Percentiles rank a stretch among this genome's conserved stretches.
Evolutionary conservation across 2,888 invertebrate species (phyloP).

Genomic region (Leptinotarsa juncta): DNA sequence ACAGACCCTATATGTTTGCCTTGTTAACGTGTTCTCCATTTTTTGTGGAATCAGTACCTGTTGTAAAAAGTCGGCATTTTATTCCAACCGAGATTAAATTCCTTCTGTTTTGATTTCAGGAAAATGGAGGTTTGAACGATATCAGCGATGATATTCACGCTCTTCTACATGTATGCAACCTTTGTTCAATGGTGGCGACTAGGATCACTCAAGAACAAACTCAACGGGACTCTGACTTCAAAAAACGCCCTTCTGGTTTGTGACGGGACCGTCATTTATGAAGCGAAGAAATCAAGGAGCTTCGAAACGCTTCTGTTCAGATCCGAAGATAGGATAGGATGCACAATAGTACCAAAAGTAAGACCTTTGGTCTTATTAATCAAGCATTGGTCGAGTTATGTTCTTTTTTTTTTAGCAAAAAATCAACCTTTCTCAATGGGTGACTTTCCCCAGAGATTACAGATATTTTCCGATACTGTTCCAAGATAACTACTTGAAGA

Average conservation of each 20-base stretch:
- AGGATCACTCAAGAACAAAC: slow-evolving; percentile 75
- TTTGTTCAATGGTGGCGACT: slow-evolving; percentile 85
- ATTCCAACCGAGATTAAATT: too few species aligned
- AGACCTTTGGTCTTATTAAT: slow-evolving; percentile 29
- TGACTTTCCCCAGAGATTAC: slow-evolving; percentile 66
- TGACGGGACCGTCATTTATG: slow-evolving; percentile 55
- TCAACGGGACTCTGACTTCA: slow-evolving; percentile 67
- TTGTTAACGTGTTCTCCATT: too few species aligned
- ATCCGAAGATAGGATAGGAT: slow-evolving; percentile 67
- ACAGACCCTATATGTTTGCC: too few species aligned
- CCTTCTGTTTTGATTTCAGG: not conserved
- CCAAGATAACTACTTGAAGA: slow-evolving; percentile 40
- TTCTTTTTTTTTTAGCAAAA: slow-evolving; percentile 61
- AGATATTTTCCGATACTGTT: slow-evolving; percentile 63
- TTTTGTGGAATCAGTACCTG: too few species aligned
- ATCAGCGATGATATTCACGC: slow-evolving; percentile 76
- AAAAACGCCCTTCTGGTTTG: slow-evolving; percentile 63
- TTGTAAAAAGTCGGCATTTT: too few species aligned
- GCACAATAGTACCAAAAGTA: slow-evolving; percentile 72
- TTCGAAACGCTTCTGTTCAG: slow-evolving; percentile 73
- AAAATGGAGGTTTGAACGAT: slow-evolving; percentile 7
- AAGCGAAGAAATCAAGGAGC: slow-evolving; percentile 56
- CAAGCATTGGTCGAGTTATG: not conserved
- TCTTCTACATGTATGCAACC: slow-evolving; percentile 87
- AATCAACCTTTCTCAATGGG: slow-evolving; percentile 67